These are phyloP conservation scores for Cybosia mesomella DNA, from an alignment of 2,888 invertebrate genomes.

Conservation along the genomic window DNA sequence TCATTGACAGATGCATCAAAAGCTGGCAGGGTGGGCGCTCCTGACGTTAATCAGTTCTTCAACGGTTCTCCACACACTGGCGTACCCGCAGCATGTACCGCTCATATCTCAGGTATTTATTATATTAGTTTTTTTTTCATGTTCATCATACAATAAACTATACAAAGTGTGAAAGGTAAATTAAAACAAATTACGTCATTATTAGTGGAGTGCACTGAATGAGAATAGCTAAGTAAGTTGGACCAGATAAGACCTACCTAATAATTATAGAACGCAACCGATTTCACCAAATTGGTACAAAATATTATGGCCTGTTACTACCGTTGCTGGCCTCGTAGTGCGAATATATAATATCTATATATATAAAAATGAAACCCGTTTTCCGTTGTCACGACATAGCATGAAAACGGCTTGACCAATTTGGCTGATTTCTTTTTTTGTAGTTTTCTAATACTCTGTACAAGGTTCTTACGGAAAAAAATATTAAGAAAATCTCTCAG, in stretches of 20 bases:
- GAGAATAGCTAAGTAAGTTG: not conserved
- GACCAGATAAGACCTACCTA: not conserved
- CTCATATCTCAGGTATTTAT: conserved; percentile 79
- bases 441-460: too few relatives aligned
- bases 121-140: not conserved
- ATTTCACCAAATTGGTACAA: not conserved
- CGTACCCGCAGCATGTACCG: conserved; percentile 87
- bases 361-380: too few relatives aligned
- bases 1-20: conserved; percentile 86
- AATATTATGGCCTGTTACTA: not conserved
- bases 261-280: not conserved
- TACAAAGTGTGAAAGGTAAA: not conserved
- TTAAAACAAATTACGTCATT: not conserved
- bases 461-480: too few relatives aligned
- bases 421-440: too few relatives aligned
- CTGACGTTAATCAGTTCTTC: conserved; percentile 90
- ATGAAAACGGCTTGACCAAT: too few relatives aligned
- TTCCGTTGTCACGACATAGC: too few relatives aligned
- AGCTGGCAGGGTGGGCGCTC: conserved; percentile 89
- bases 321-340: not conserved
- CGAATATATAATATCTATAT: too few relatives aligned
- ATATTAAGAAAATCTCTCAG: too few relatives aligned
- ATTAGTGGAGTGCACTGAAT: not conserved
- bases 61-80: conserved; percentile 89
- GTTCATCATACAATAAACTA: not conserved